These are phyloP conservation scores for Pomacea canaliculata DNA, from an alignment of 2,888 invertebrate genomes.

Conservation along the genomic window DNA sequence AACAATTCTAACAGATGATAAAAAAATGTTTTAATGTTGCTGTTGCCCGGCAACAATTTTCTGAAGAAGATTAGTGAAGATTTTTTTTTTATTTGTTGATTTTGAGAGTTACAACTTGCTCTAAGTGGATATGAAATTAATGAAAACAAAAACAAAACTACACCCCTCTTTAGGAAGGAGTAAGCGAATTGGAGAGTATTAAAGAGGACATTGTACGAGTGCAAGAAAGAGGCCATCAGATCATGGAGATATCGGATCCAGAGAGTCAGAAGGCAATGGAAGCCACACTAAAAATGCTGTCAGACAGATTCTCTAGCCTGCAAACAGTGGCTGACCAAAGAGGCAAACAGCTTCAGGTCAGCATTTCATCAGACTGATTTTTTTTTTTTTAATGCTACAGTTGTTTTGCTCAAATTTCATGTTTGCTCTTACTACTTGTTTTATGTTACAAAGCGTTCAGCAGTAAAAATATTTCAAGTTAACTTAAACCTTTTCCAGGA, in stretches of 20 bases:
- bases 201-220: conserved; percentile 54
- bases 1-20: too few species aligned
- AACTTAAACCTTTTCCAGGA: conserved; percentile 30
- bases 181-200: conserved; percentile 56
- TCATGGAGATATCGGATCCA: conserved; percentile 52
- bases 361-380: not conserved
- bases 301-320: conserved; percentile 53
- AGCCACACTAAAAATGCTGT: conserved; percentile 58
- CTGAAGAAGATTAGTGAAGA: too few species aligned
- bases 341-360: conserved; percentile 59
- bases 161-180: conserved; percentile 43
- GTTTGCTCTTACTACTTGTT: not conserved
- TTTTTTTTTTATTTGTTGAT: too few species aligned
- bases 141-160: too few species aligned
- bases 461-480: too few species aligned
- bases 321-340: conserved; percentile 53
- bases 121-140: too few species aligned
- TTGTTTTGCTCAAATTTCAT: not conserved
- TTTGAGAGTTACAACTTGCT: too few species aligned
- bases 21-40: too few species aligned
- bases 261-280: conserved; percentile 59
- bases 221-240: conserved; percentile 48
- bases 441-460: too few species aligned
- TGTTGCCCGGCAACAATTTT: too few species aligned
- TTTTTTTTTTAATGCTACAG: not conserved